These are phyloP conservation scores for Fragum fragum DNA, from an alignment of 2,888 invertebrate genomes.

Conservation along the genomic window DNA sequence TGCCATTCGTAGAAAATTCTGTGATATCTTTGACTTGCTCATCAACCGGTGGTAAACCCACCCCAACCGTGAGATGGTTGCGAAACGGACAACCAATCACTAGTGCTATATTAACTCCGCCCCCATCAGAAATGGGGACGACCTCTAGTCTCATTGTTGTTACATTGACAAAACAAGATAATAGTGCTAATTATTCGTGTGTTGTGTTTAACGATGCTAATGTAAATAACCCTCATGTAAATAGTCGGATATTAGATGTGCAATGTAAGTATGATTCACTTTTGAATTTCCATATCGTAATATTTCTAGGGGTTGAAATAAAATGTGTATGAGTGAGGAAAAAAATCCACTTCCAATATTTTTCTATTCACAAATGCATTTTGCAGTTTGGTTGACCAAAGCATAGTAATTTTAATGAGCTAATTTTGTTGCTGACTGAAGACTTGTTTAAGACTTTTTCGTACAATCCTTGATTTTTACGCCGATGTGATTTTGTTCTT, in stretches of 20 bases:
- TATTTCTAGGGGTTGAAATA: too few species aligned
- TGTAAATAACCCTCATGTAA: slow-evolving; percentile 66
- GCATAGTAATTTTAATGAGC: too few species aligned
- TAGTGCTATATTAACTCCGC: slow-evolving; percentile 61
- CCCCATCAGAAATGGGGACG: slow-evolving; percentile 49
- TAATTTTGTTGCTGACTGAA: too few species aligned
- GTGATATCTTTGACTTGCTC: slow-evolving; percentile 76
- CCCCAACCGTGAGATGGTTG: slow-evolving; percentile 76
- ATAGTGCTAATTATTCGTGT: slow-evolving; percentile 79
- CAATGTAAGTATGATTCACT: slow-evolving; percentile 78
- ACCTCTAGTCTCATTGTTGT: slow-evolving; percentile 68
- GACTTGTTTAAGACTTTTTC: too few species aligned
- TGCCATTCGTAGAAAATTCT: slow-evolving; percentile 70
- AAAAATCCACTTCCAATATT: too few species aligned
- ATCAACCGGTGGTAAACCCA: slow-evolving; percentile 78
- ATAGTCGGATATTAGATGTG: slow-evolving; percentile 69
- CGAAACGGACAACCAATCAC: slow-evolving; percentile 72
- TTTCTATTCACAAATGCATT: too few species aligned
- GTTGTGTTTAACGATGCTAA: slow-evolving; percentile 76
- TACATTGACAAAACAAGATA: slow-evolving; percentile 65
- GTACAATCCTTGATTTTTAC: too few species aligned
- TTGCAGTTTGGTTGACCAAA: too few species aligned
- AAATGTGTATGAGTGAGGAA: too few species aligned
- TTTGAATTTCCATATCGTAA: too few species aligned
- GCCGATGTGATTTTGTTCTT: too few species aligned